phyloP scores from a whole-genome alignment of 2,888 invertebrate species.

The Eueremaeus valkanovi region DNA sequence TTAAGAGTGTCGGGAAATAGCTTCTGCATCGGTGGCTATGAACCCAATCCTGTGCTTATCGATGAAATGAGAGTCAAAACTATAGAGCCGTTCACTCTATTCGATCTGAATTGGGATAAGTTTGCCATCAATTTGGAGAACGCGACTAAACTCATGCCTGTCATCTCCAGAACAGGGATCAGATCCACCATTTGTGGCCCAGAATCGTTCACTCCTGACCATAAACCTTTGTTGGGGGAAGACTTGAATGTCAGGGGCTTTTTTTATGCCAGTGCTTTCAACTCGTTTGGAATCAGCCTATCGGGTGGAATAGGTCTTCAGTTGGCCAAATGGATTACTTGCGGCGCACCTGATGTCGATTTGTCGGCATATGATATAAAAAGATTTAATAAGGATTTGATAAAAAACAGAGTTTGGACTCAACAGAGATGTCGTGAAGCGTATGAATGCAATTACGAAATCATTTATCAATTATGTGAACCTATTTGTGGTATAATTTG shows the following conservation, averaged over 20 bases:
- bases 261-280: slow-evolving; percentile 81
- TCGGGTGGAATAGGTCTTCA: slow-evolving; percentile 82
- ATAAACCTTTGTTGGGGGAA: slow-evolving; percentile 75
- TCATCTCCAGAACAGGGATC: slow-evolving; percentile 68
- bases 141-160: slow-evolving; percentile 71
- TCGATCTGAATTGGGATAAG: slow-evolving; percentile 79
- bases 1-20: slow-evolving; percentile 78
- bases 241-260: slow-evolving; percentile 60
- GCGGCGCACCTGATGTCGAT: slow-evolving; percentile 74
- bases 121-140: slow-evolving; percentile 68
- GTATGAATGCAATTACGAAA: slow-evolving; percentile 79
- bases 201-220: slow-evolving; percentile 87
- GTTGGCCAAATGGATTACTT: slow-evolving; percentile 75
- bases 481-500: slow-evolving; percentile 63
- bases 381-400: slow-evolving; percentile 49
- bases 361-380: slow-evolving; percentile 83
- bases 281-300: slow-evolving; percentile 87
- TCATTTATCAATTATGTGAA: slow-evolving; percentile 78
- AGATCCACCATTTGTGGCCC: slow-evolving; percentile 85
- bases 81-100: slow-evolving; percentile 66
- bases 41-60: slow-evolving; percentile 70
- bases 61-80: background rate
- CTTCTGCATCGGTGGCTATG: slow-evolving; percentile 81
- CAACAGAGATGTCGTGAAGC: slow-evolving; percentile 71
- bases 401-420: background rate